Evolutionary conservation across 2,113 vertebrate species (phyloP), one percentile per base, ranked within the genome.

Genomic region (Eupsittula cactorum): DNA sequence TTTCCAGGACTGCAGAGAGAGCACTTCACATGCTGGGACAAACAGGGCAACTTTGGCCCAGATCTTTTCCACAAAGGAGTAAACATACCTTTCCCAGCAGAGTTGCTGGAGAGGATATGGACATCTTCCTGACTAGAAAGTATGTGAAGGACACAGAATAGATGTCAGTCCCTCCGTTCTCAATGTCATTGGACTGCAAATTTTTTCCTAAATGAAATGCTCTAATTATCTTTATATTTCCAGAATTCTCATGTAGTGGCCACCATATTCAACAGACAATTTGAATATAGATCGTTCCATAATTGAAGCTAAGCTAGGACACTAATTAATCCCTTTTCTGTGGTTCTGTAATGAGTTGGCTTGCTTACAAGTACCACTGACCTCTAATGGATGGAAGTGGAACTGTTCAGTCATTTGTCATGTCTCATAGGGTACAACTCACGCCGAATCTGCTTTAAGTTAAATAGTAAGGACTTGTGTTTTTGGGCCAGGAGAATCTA

Each of bases 341-440:
- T 35, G 15, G 76, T 27, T 75, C 83, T 86, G 82, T 97, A 94
- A 97, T 96, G 90, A 96, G 90, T 96, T 97, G 96, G 95, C 95
- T 88, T 69, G 44, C 39, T 93, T 95, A 95, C 90, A 97, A 96
- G 82, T 94, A 92, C 95, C 92, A 95, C 88, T 96, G 96, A 97
- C 95, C 96, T 96, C 96, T 94, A 93, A 97, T 37, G 96, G 95
- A 87, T 95, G 77, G 81, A 69, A 92, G 93, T 91, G 95, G 95
- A 95, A 93, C 77, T 92, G 73, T 93, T 90, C 60, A 63, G 80
- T 93, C 95, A 93, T 92, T 96, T 93, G 88, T 96, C 96, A 92
- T 96, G 88, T 95, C 73, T 94, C 77, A 20, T 2, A 92, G 93
- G 94, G 76, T 86, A 91, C 86, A 84, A 44, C 65, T 91, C 77